Percentiles rank a stretch among this genome's conserved stretches.
Evolutionary conservation across 2,113 vertebrate genomes (phyloP).

Genomic region (Geococcyx californianus): DNA sequence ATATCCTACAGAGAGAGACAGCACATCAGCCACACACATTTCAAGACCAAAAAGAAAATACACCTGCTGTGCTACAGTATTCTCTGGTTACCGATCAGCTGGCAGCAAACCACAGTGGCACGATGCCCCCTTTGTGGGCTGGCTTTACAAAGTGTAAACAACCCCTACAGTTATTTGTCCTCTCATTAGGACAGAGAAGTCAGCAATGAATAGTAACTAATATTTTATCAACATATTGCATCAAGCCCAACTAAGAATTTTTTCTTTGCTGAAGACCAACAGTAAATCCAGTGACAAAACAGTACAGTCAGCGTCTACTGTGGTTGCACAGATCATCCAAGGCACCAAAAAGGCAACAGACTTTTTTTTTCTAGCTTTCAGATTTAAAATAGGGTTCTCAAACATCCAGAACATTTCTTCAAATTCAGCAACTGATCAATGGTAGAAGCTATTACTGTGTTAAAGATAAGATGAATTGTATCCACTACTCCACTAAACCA

Average conservation of each 20-base stretch:
- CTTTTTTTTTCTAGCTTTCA: background rate
- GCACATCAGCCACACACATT: background rate
- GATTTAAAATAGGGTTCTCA: background rate
- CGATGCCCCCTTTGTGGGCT: background rate
- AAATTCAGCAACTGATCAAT: background rate
- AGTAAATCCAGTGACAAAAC: background rate
- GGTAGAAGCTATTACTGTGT: background rate
- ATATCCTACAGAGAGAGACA: conserved; percentile 62
- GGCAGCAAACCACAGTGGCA: background rate
- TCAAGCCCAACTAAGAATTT: background rate
- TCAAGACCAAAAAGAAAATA: background rate
- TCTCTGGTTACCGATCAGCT: background rate
- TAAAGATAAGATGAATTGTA: background rate
- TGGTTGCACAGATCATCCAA: background rate
- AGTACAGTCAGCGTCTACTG: background rate
- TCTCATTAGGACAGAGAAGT: background rate
- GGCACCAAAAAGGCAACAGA: background rate
- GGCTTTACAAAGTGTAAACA: background rate
- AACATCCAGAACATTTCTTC: background rate
- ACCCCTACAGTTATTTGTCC: background rate
- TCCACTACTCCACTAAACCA: background rate
- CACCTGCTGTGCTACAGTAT: background rate
- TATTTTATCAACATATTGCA: background rate
- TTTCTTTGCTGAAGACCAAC: background rate
- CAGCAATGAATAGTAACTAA: background rate